Conservation (phyloP, 2,797 vertebrate species). For the Dendrocincla tyrannina region DNA sequence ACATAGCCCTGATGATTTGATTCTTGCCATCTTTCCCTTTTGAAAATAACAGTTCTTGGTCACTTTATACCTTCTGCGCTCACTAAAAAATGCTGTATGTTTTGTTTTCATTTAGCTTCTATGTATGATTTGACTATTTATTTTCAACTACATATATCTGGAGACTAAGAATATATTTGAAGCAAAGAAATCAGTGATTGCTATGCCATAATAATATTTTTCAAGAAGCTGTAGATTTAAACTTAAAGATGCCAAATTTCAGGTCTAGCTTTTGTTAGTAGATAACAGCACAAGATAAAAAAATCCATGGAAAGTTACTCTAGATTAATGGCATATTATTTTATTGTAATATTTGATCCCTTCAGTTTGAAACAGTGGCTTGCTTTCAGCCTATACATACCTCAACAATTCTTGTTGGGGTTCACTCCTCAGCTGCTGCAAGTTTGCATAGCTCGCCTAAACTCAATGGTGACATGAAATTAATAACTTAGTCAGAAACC, state of each 20-base stretch:
- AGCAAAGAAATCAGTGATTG: background rate
- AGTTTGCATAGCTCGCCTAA: background rate
- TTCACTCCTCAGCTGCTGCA: background rate
- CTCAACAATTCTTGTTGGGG: background rate
- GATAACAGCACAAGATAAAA: background rate
- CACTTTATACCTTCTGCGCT: background rate
- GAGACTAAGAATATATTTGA: background rate
- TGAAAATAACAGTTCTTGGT: background rate
- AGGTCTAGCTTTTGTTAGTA: background rate
- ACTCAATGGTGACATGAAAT: background rate
- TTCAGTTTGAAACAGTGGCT: background rate
- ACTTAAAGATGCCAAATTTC: background rate
- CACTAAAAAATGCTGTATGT: background rate
- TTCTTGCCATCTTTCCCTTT: background rate
- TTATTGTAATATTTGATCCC: background rate
- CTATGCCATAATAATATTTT: background rate
- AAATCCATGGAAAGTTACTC: background rate
- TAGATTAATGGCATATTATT: background rate
- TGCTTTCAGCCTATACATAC: background rate
- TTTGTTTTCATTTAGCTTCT: background rate
- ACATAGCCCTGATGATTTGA: background rate
- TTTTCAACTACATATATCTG: background rate
- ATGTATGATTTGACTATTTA: background rate
- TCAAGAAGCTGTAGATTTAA: background rate
- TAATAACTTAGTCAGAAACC: conserved; percentile 53